Conservation (phyloP, 2,797 vertebrate species). For the Oreonectes daqikongensis region DNA sequence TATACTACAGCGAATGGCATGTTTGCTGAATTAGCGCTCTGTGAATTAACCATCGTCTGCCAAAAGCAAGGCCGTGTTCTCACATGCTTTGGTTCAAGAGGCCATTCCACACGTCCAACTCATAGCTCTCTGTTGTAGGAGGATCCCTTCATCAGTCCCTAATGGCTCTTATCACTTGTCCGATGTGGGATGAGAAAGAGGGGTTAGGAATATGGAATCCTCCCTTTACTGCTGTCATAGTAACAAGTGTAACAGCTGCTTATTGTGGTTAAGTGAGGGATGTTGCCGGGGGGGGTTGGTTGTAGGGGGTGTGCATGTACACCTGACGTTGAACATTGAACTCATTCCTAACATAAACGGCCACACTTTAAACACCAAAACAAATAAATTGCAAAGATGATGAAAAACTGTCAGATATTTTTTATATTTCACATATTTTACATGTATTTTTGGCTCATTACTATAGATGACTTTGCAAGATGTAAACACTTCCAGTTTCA, state of each 20-base stretch:
- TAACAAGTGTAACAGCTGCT: conserved; percentile 51
- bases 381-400: too few relatives aligned
- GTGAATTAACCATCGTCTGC: background rate
- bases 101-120: conserved; percentile 50
- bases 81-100: conserved; percentile 53
- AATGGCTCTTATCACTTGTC: conserved; percentile 56
- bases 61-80: conserved; percentile 45
- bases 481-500: too few relatives aligned
- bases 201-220: conserved; percentile 42
- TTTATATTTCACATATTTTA: too few relatives aligned
- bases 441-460: too few relatives aligned
- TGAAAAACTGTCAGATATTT: too few relatives aligned
- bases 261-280: conserved; percentile 21
- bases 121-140: conserved; percentile 51
- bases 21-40: conserved; percentile 31
- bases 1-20: conserved; percentile 3
- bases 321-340: background rate
- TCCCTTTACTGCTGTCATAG: conserved; percentile 53
- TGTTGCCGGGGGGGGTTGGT: background rate
- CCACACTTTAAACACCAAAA: background rate
- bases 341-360: background rate
- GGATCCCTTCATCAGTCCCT: conserved; percentile 56
- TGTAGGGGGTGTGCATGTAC: background rate
- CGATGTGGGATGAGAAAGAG: background rate
- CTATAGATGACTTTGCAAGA: too few relatives aligned